Conservation (phyloP, 2,888 invertebrate species). For the Caenorhabditis doughertyi region DNA sequence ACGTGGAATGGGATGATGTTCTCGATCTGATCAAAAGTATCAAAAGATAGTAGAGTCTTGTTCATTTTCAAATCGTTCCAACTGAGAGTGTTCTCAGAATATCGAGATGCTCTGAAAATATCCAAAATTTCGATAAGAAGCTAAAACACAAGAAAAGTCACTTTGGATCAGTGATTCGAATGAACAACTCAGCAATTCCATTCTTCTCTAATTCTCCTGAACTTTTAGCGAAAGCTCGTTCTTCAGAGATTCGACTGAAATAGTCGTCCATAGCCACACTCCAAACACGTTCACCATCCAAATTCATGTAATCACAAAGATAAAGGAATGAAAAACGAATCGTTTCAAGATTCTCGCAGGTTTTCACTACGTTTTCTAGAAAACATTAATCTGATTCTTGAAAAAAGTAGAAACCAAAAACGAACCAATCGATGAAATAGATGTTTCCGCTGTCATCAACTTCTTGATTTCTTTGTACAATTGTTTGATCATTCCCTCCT, state of each 20-base stretch:
- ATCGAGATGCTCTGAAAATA: slow-evolving; percentile 54
- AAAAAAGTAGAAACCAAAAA: background rate
- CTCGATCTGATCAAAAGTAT: slow-evolving; percentile 39
- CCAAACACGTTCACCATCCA: slow-evolving; percentile 77
- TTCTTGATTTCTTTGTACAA: slow-evolving; percentile 69
- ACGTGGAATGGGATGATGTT: slow-evolving; percentile 42
- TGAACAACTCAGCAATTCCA: slow-evolving; percentile 42
- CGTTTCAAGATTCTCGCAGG: slow-evolving; percentile 36
- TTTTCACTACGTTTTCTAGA: slow-evolving; percentile 43
- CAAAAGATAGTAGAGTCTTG: slow-evolving; percentile 34
- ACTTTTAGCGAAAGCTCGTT: slow-evolving; percentile 49
- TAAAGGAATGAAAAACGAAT: slow-evolving; percentile 71
- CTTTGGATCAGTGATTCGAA: slow-evolving; percentile 61
- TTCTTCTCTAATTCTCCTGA: slow-evolving; percentile 33
- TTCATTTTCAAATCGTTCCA: slow-evolving; percentile 63
- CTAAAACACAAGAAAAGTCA: background rate
- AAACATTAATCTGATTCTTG: background rate
- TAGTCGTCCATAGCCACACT: slow-evolving; percentile 64
- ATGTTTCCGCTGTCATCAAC: slow-evolving; percentile 3
- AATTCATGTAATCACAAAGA: slow-evolving; percentile 79
- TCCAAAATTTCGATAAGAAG: background rate
- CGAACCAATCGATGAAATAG: slow-evolving; percentile 10
- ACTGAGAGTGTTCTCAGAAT: slow-evolving; percentile 50
- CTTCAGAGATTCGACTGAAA: slow-evolving; percentile 44
- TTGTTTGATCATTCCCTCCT: slow-evolving; percentile 77